Conservation (phyloP, 2,113 vertebrate species). For the Cyanoderma ruficeps region DNA sequence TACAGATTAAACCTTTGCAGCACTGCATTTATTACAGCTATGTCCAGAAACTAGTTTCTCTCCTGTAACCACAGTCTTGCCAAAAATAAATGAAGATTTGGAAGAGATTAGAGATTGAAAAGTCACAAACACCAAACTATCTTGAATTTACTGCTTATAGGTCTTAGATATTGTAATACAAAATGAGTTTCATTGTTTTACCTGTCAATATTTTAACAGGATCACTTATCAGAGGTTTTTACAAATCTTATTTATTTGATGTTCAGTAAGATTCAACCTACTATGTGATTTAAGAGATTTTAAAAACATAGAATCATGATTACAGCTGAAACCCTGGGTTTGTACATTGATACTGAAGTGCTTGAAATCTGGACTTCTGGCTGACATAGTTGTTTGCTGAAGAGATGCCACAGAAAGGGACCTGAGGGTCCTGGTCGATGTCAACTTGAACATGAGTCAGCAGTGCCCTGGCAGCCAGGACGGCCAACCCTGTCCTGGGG, state of each 20-base stretch:
- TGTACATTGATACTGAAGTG: neutral
- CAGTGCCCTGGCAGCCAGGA: neutral
- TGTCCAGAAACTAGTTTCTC: neutral
- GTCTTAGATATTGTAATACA: neutral
- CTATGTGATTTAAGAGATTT: neutral
- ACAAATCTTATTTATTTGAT: neutral
- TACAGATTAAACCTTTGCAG: neutral
- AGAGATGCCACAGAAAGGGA: neutral
- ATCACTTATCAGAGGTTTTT: neutral
- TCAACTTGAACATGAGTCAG: rapidly evolving
- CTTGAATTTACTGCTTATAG: neutral
- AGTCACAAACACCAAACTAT: neutral
- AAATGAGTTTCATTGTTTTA: neutral
- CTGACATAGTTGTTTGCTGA: neutral
- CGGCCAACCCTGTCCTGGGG: rapidly evolving
- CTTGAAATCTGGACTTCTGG: neutral
- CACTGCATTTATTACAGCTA: neutral
- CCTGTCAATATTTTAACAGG: neutral
- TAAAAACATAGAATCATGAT: neutral
- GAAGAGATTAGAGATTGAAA: neutral
- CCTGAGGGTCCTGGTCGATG: rapidly evolving
- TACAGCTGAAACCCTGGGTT: neutral
- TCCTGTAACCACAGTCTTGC: neutral
- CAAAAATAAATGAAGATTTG: neutral
- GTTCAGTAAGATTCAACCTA: neutral